Evolutionary conservation across 2,888 invertebrate genomes (phyloP).

Genomic region (Drosophila nr. perissopoda): DNA sequence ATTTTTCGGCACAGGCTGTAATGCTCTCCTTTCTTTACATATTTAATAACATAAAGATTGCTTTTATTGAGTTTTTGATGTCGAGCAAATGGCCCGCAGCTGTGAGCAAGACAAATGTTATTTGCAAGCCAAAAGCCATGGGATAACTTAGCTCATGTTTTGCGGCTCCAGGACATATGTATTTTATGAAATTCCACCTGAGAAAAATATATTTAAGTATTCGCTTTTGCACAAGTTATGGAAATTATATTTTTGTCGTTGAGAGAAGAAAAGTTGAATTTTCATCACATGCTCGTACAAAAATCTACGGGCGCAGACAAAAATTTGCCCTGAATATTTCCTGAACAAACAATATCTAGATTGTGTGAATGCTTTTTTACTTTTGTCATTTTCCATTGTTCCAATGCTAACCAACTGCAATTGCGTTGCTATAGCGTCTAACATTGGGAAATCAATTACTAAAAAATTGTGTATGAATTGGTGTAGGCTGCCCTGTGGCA

Average conservation of each 20-base stretch:
- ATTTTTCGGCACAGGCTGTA: background rate
- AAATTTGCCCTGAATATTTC: background rate
- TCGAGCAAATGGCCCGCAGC: constrained; percentile 1
- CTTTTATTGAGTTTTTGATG: constrained; percentile 7
- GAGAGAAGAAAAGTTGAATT: background rate
- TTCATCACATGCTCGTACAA: background rate
- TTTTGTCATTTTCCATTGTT: constrained; percentile 11
- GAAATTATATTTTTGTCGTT: background rate
- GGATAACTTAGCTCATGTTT: background rate
- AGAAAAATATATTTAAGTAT: background rate
- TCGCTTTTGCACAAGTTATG: background rate
- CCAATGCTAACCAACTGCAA: constrained; percentile 7
- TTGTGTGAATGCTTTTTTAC: constrained; percentile 6
- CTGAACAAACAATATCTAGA: background rate
- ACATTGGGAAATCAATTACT: constrained; percentile 7
- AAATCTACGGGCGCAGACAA: background rate
- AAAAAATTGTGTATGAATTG: background rate
- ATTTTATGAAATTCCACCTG: constrained; percentile 1
- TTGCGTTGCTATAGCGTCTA: constrained; percentile 5
- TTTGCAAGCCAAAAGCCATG: background rate
- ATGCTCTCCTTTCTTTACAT: background rate
- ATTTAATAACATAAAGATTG: constrained; percentile 1
- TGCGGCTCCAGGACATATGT: constrained; percentile 2
- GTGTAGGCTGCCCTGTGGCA: constrained; percentile 23
- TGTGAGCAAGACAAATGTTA: constrained; percentile 6